Conservation (phyloP, 2,113 vertebrate genomes). For the Ciconia boyciana region DNA sequence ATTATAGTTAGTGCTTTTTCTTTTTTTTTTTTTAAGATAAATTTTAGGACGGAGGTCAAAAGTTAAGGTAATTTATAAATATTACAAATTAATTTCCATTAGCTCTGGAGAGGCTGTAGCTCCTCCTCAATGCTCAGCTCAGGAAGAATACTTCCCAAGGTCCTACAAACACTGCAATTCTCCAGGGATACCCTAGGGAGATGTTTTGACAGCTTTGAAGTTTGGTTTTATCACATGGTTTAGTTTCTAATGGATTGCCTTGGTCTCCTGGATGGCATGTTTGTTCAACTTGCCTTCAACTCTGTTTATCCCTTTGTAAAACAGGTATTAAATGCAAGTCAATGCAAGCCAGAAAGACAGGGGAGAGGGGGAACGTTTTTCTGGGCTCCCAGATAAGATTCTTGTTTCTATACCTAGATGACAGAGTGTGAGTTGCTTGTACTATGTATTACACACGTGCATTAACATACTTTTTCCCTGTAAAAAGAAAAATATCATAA, state of each 20-base stretch:
- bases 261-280: conserved; percentile 56
- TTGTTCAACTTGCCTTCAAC: conserved; percentile 60
- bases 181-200: conserved; percentile 45
- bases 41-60: conserved; percentile 41
- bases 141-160: conserved; percentile 55
- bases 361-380: neutral
- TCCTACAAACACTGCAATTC: conserved; percentile 37
- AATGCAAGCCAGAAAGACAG: conserved; percentile 43
- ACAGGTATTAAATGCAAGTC: conserved; percentile 55
- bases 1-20: neutral
- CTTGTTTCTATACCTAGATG: neutral
- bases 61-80: conserved; percentile 50
- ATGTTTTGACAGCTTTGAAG: conserved; percentile 65
- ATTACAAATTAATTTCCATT: conserved; percentile 44
- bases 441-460: conserved; percentile 7
- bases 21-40: neutral
- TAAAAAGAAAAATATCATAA: neutral
- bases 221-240: conserved; percentile 60
- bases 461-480: neutral
- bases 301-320: conserved; percentile 63
- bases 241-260: conserved; percentile 62
- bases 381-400: neutral
- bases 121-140: neutral
- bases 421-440: neutral
- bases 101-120: neutral